phyloP scores from a whole-genome alignment of 2,113 vertebrate genomes.

The Anolis sagrei region DNA sequence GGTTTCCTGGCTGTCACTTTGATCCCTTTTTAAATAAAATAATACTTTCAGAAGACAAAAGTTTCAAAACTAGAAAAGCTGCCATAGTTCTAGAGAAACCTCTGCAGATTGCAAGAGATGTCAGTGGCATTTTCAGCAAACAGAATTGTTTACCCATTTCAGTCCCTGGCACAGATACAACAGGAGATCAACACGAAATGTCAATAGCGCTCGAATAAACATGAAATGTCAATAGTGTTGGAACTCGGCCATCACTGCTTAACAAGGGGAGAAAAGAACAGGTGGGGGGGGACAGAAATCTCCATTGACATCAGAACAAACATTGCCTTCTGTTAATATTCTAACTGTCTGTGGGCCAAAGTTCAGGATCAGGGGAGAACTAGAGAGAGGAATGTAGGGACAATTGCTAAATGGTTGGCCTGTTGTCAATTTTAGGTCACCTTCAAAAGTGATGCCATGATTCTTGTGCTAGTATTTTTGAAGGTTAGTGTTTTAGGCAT shows the following conservation, averaged over 20 bases:
- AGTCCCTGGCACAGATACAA: conserved; percentile 30
- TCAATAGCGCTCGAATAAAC: conserved; percentile 16
- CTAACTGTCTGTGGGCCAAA: conserved; percentile 51
- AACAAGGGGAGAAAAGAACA: background rate
- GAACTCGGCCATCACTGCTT: conserved; percentile 40
- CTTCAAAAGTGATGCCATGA: background rate
- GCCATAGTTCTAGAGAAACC: too few relatives aligned
- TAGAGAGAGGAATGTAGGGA: conserved; percentile 15
- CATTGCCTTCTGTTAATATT: conserved; percentile 67
- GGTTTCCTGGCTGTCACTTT: background rate
- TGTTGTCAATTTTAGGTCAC: background rate
- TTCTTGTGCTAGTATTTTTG: background rate
- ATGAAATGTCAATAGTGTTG: conserved; percentile 44
- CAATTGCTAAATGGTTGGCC: background rate
- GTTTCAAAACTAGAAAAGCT: background rate
- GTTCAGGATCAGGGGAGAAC: conserved; percentile 11
- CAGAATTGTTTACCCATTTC: conserved; percentile 23
- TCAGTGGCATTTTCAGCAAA: conserved; percentile 29
- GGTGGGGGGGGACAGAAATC: conserved; percentile 44
- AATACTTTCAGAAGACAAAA: background rate
- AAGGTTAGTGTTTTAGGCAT: too few relatives aligned
- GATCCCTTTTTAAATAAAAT: background rate
- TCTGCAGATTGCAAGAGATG: background rate
- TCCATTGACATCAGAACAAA: conserved; percentile 59
- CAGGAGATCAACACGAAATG: conserved; percentile 35